Evolutionary conservation across 2,113 vertebrate species (phyloP).

Genomic region (Cyanocitta stelleri): DNA sequence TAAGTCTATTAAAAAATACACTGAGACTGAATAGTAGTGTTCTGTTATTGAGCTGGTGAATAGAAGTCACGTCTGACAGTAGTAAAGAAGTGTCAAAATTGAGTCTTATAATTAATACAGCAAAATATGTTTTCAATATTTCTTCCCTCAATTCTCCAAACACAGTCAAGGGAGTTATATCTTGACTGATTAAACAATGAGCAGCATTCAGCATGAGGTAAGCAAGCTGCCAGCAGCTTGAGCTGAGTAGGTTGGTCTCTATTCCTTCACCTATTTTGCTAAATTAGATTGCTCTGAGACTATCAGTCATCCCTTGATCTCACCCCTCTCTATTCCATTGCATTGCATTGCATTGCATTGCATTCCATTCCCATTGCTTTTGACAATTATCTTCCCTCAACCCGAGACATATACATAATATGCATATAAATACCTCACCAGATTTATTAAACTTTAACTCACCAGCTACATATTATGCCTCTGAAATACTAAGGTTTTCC

Average conservation of each 20-base stretch:
- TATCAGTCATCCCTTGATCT: neutral
- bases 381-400: neutral
- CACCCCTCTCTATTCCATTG: neutral
- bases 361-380: neutral
- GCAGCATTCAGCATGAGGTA: neutral
- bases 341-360: neutral
- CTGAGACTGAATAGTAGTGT: neutral
- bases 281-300: neutral
- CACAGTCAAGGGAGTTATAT: neutral
- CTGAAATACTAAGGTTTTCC: neutral
- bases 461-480: neutral
- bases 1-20: neutral
- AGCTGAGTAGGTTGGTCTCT: neutral
- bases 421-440: neutral
- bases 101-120: neutral
- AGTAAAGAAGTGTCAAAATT: neutral
- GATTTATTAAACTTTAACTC: neutral
- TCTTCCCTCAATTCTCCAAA: neutral
- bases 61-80: neutral
- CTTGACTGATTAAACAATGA: neutral
- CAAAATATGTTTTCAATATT: neutral
- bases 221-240: neutral
- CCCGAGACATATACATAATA: neutral
- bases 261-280: neutral
- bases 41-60: neutral